These are phyloP conservation scores for Thalassaphorura encarpata DNA, from an alignment of 1,140 invertebrate species.

Conservation along the genomic window DNA sequence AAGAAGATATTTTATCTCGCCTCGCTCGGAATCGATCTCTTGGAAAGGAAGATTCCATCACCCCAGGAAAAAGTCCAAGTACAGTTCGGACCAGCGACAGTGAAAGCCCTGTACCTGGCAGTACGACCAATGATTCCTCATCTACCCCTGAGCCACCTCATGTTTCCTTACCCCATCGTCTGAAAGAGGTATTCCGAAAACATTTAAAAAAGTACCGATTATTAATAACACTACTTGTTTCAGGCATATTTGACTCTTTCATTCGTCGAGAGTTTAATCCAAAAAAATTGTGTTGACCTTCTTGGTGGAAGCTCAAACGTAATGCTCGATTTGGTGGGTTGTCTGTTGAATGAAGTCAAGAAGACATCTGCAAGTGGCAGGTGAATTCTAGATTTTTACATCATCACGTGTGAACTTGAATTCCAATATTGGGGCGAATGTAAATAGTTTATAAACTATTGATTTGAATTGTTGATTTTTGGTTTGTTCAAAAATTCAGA, in stretches of 20 bases:
- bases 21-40: slow-evolving; percentile 25
- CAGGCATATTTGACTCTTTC: slow-evolving; percentile 25
- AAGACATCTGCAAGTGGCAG: slow-evolving; percentile 24
- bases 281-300: slow-evolving; percentile 29
- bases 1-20: slow-evolving; percentile 27
- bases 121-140: not conserved
- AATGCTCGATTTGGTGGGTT: slow-evolving; percentile 30
- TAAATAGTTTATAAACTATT: not conserved
- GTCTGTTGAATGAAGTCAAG: slow-evolving; percentile 25
- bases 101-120: slow-evolving; percentile 13
- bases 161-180: slow-evolving; percentile 18
- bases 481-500: no score
- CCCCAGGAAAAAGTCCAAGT: not conserved
- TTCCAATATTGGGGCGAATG: not conserved
- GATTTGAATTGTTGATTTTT: slow-evolving; percentile 1
- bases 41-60: not conserved
- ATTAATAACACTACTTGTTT: not conserved
- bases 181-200: slow-evolving; percentile 23
- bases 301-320: slow-evolving; percentile 29
- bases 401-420: not conserved
- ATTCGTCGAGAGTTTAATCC: slow-evolving; percentile 27
- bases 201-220: not conserved
- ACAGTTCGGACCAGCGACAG: slow-evolving; percentile 10
- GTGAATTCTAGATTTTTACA: slow-evolving; percentile 4
- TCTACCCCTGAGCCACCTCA: slow-evolving; percentile 1